Conservation (phyloP, 2,113 vertebrate genomes). For the Sprattus sprattus region DNA sequence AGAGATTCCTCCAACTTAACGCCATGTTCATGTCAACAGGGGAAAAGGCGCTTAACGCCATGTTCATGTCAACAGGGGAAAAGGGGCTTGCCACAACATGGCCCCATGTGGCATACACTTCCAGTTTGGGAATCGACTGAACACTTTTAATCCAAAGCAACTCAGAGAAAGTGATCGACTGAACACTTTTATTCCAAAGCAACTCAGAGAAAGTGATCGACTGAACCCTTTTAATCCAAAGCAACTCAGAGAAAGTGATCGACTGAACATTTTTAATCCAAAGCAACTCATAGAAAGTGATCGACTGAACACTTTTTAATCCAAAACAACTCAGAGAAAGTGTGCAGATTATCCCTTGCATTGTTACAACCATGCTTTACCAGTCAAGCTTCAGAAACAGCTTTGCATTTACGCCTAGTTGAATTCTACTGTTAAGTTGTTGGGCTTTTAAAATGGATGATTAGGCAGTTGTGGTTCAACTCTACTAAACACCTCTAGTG, state of each 20-base stretch:
- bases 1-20: slow-evolving; percentile 34
- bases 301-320: background rate
- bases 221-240: too few species aligned
- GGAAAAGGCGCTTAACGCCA: background rate
- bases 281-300: too few species aligned
- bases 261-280: background rate
- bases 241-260: background rate
- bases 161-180: background rate
- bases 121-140: background rate
- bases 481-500: slow-evolving; percentile 14
- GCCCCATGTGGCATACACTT: background rate
- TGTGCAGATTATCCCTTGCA: background rate
- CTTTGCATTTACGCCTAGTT: background rate
- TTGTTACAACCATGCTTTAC: background rate
- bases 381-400: too few species aligned
- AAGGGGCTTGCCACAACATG: background rate
- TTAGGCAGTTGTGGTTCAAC: background rate
- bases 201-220: background rate
- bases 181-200: background rate
- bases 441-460: background rate
- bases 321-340: background rate
- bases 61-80: slow-evolving; percentile 8
- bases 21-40: slow-evolving; percentile 10
- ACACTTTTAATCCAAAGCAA: background rate
- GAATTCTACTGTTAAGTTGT: background rate